These are phyloP conservation scores for Campylomormyrus numenius DNA, from an alignment of 2,113 vertebrate genomes.

Conservation along the genomic window DNA sequence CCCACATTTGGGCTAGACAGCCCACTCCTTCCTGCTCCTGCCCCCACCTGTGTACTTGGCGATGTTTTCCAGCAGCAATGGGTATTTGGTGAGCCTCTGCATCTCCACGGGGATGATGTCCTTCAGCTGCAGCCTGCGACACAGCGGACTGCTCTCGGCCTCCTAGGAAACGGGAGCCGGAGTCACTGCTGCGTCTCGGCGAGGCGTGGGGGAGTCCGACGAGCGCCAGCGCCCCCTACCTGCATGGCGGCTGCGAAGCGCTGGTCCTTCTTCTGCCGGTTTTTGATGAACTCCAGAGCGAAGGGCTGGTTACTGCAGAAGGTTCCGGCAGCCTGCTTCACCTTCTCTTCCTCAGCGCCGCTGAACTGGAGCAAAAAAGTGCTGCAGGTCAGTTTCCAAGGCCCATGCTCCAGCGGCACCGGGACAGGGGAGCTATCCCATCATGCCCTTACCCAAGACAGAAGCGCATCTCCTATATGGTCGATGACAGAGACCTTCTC, in stretches of 20 bases:
- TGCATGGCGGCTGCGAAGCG: conserved; percentile 85
- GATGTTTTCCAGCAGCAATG: conserved; percentile 90
- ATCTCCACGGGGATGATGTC: conserved; percentile 96
- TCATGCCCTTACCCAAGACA: conserved; percentile 77
- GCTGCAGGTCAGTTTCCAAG: not conserved
- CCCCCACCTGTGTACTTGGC: conserved; percentile 30
- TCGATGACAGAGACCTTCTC: conserved; percentile 84
- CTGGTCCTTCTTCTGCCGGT: conserved; percentile 88
- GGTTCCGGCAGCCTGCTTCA: conserved; percentile 79
- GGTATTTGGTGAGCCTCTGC: conserved; percentile 94
- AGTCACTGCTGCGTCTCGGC: not conserved
- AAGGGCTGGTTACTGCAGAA: conserved; percentile 97
- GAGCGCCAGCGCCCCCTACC: conserved; percentile 42
- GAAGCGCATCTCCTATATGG: conserved; percentile 84
- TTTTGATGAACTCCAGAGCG: conserved; percentile 91
- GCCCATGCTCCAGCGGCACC: not conserved
- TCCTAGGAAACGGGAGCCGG: conserved; percentile 60
- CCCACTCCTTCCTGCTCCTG: not conserved
- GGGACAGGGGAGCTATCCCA: not conserved
- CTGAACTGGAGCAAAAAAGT: conserved; percentile 72
- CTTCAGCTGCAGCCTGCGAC: conserved; percentile 87
- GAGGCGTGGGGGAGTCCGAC: not conserved
- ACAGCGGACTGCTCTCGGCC: conserved; percentile 89
- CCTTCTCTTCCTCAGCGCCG: conserved; percentile 80
- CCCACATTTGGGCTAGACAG: not conserved